Base-by-base conservation (phyloP, 2,888 invertebrate species). In the Argynnis bischoffii region DNA sequence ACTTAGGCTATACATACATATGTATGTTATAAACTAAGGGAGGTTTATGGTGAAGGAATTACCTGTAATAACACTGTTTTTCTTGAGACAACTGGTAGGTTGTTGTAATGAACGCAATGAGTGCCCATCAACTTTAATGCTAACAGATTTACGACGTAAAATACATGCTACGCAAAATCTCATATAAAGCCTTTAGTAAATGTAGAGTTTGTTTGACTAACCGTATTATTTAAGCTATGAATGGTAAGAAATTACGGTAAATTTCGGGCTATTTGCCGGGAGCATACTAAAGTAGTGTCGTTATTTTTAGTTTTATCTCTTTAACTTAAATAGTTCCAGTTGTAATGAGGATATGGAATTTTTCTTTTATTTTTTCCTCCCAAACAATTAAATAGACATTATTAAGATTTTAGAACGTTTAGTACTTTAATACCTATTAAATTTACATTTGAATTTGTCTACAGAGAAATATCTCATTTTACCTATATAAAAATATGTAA, bases 121-220 rank as follows among this genome's bases (percentile, higher is more conserved):
- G 63, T 59, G 57, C 16, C 59, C 31, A 64, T 68, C 64, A 64
- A 55, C 64, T 56, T 67, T 68, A 68, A 60, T 64, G 60, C 16
- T 53, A 31, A 63, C 63, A 67, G 68, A 64, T 60, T 64, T 64
- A 67, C 57, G 53, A 47, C 41, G 53, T 65, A 53, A 60, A 60
- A 66, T 54, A 54, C 54, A 46, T 66, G 48, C 31, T 54, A 47
- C 48, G 60, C 59, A 47, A 47, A 54, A 60, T 11, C 60, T 47
- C 51, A 57, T 35, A 66, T 60, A 55, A 31, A 54, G 35, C 47
- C 18, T 54, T 60, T 54, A 47, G 59, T 47, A 21, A 21, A 15
- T 26, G 15, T 54, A 41, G 11, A 41, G 35, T 60, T 59, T 26
- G 41, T 15, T 50, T 35, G 61, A 18, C 41, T 51, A 51, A 41